These are phyloP conservation scores for Tupiocoris notatus DNA, from an alignment of 2,888 invertebrate genomes.

Conservation along the genomic window DNA sequence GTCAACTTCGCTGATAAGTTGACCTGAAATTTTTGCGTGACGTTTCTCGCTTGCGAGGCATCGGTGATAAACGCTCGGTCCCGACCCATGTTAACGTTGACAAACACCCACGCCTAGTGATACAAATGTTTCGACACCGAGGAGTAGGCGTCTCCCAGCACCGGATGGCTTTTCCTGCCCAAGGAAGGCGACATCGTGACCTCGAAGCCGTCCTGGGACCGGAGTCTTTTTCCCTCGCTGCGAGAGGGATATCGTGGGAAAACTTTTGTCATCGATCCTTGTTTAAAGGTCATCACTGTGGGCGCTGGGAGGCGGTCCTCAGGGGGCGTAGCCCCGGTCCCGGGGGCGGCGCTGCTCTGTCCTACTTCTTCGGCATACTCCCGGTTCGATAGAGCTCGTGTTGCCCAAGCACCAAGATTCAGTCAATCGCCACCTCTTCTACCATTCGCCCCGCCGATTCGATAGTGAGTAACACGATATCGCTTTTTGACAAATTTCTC, in stretches of 20 bases:
- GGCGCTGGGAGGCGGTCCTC: conserved; percentile 20
- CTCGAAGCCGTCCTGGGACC: not conserved
- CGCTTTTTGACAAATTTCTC: conserved; percentile 4
- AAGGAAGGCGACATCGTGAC: not conserved
- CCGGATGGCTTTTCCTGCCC: not conserved
- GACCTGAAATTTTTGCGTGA: no score
- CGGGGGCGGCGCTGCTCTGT: conserved; percentile 33
- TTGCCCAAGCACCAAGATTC: conserved; percentile 1
- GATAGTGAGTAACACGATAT: conserved; percentile 27
- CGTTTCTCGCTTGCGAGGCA: no score
- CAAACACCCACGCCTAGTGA: no score
- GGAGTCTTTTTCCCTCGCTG: not conserved
- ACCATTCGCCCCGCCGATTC: conserved; percentile 13
- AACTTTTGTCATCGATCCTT: not conserved
- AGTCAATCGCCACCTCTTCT: conserved; percentile 36
- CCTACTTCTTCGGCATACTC: conserved; percentile 12
- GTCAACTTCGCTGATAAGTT: no score
- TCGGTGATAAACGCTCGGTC: no score
- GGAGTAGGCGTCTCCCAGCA: not conserved
- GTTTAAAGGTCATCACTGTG: not conserved
- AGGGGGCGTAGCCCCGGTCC: conserved; percentile 35
- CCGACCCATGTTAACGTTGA: no score
- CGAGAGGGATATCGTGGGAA: not conserved
- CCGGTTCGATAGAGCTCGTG: conserved; percentile 24
- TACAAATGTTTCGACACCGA: not conserved